A percentile compares a stretch with the other conserved stretches of the same genome.
phyloP scores from a whole-genome alignment of 2,113 vertebrate genomes.

The Lasiurus borealis region DNA sequence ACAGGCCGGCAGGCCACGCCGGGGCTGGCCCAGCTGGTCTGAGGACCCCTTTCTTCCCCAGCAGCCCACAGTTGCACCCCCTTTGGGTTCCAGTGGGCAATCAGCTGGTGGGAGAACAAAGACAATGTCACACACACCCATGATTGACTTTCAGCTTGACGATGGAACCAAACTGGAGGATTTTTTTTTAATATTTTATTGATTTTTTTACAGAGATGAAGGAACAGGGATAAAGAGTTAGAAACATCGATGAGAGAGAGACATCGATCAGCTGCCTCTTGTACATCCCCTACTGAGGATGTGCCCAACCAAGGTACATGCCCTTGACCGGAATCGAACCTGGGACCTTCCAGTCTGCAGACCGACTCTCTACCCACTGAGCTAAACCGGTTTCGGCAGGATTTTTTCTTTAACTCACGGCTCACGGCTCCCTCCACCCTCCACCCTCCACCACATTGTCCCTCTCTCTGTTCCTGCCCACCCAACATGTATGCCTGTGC shows the following conservation, averaged over 20 bases:
- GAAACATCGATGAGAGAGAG: too few species aligned
- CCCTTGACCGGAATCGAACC: too few species aligned
- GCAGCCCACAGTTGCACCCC: neutral
- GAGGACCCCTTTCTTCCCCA: neutral
- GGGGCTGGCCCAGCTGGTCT: neutral
- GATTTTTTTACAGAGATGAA: too few species aligned
- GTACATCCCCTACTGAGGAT: too few species aligned
- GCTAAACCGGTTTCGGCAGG: neutral
- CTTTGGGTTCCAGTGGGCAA: neutral
- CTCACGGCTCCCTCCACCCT: neutral
- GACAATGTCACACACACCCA: neutral
- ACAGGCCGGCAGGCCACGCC: rapidly evolving
- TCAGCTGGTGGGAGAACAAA: neutral
- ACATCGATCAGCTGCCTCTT: too few species aligned
- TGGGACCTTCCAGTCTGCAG: too few species aligned
- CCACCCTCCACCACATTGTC: neutral
- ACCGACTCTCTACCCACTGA: too few species aligned
- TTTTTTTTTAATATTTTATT: neutral
- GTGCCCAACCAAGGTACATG: too few species aligned
- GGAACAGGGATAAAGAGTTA: too few species aligned
- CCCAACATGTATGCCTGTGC: neutral
- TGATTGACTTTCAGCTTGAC: neutral
- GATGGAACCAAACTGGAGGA: neutral
- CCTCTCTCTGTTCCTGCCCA: constrained; percentile 28
- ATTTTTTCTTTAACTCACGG: neutral